Evolutionary conservation across 2,797 vertebrate species (phyloP).

Genomic region (Enteromius mattozi): DNA sequence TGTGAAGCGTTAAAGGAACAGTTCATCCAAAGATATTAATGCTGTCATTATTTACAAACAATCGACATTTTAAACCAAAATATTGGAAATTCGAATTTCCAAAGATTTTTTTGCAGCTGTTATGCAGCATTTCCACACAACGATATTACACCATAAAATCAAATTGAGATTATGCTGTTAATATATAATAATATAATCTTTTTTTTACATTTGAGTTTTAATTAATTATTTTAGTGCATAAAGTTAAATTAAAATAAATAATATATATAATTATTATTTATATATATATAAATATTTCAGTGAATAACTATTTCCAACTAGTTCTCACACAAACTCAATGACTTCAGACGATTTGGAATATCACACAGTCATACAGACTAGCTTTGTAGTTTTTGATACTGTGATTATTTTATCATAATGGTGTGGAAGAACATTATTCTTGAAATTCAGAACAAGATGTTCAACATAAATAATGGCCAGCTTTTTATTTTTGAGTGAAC

Average conservation of each 20-base stretch:
- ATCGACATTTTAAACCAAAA: background rate
- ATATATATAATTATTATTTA: too few species aligned
- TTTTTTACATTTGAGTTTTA: too few species aligned
- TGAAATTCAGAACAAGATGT: background rate
- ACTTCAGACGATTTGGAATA: background rate
- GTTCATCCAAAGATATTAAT: background rate
- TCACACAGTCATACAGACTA: background rate
- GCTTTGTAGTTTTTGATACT: background rate
- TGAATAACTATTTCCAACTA: background rate
- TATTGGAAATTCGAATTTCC: background rate
- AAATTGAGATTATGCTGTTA: background rate
- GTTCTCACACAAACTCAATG: background rate
- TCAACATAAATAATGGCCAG: background rate
- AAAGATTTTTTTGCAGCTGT: background rate
- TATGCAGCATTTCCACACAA: background rate
- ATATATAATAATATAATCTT: too few species aligned
- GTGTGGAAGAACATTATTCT: background rate
- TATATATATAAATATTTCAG: background rate
- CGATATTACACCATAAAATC: background rate
- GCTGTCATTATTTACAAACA: background rate
- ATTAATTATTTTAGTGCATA: background rate
- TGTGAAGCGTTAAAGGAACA: background rate
- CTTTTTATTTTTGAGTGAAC: conserved; percentile 23
- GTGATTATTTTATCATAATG: background rate
- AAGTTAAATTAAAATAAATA: background rate